Evolutionary conservation across 2,888 invertebrate species (phyloP), one percentile per base, ranked within the genome.

Genomic region (Lordiphosa andalusiaca): DNA sequence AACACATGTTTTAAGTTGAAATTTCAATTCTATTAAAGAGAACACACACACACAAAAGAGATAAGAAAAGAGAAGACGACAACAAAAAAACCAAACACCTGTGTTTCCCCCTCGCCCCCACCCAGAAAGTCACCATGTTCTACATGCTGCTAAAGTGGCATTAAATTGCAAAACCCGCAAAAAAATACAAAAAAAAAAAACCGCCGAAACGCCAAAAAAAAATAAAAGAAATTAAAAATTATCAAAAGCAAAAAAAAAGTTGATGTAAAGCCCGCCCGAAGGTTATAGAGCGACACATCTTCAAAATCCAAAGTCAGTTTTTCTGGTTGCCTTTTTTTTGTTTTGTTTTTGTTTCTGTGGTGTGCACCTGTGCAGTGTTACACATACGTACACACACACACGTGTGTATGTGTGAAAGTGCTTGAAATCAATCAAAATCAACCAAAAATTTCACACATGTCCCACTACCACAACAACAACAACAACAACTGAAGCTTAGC

Each of bases 121-220:
- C 44, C 10, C n/a, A n/a, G 38, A 35, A 36, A 33, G 37, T 16
- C 51, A 38, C 10, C 19, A 61, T 53, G 47, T 57, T 39, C 36
- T 44, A 62, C 61, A 60, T 38, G 35, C 19, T 23, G 40, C 19
- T 12, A 69, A 76, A 73, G 62, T 69, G 73, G 66, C 66, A 76
- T 81, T 69, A 66, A 76, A 76, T 66, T 73, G 62, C 73, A 69
- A 73, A 47, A 16, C 16, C 16, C 16, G 2, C 16, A 39, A 10
- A 25, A 30, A n/a, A n/a, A n/a, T n/a, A 72, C 68, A 60, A 75
- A 62, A 49, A 16, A 59, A 16, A 42, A 33, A 35, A 39, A 33
- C 48, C 60, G 48, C 54, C 64, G 49, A 50, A 56, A 52, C 55
- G 59, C 52, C 47, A 75, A 65, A 16, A 47, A 75, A 65, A 75